Percentiles rank a stretch among this genome's conserved stretches.
phyloP scores from a whole-genome alignment of 2,797 vertebrate species.

The Sciurus vulgaris region DNA sequence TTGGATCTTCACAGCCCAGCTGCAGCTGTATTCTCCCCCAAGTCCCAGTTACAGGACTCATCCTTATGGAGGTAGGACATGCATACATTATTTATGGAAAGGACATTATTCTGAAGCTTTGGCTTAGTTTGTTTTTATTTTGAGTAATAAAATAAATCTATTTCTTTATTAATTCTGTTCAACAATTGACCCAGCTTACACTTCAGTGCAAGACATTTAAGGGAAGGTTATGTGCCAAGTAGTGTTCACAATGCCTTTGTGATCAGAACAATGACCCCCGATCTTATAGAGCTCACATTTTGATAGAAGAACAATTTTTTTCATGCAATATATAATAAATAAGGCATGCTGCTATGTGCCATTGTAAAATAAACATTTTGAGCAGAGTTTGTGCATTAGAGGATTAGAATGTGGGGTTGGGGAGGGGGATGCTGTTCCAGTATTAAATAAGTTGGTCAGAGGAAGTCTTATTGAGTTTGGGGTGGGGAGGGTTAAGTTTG shows the following conservation, averaged over 20 bases:
- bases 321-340: background rate
- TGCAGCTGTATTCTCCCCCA: constrained; percentile 85
- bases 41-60: constrained; percentile 87
- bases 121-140: background rate
- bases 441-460: background rate
- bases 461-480: background rate
- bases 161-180: background rate
- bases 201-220: too few species aligned
- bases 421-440: background rate
- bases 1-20: constrained; percentile 88
- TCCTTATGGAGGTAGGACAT: constrained; percentile 87
- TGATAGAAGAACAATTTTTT: background rate
- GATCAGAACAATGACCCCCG: background rate
- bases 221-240: background rate
- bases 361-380: background rate
- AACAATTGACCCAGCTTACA: background rate
- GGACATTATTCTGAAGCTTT: background rate
- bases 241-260: background rate
- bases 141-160: background rate
- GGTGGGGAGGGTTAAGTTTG: background rate
- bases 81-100: background rate
- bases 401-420: background rate
- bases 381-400: background rate
- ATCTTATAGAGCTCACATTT: background rate
- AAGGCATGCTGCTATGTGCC: background rate